Percentiles rank a stretch among this genome's conserved stretches.
These are phyloP conservation scores for Cheumatopsyche charites DNA, from an alignment of 1,140 invertebrate species.

Conservation along the genomic window DNA sequence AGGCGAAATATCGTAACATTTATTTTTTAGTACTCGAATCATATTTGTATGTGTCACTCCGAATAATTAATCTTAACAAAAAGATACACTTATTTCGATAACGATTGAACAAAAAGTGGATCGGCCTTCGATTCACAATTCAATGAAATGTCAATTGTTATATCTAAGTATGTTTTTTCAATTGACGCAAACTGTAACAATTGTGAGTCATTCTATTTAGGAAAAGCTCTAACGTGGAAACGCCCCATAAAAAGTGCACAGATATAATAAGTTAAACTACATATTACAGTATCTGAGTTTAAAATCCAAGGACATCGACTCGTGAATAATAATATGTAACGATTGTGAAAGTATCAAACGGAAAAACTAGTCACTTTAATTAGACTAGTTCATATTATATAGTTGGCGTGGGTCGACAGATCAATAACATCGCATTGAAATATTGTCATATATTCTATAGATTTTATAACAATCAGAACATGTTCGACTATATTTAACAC, in stretches of 20 bases:
- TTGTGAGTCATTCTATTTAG: not conserved
- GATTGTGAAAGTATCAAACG: slow-evolving; percentile 20
- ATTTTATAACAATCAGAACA: not conserved
- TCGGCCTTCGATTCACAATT: not conserved
- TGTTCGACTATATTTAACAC: not conserved
- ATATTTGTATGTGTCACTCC: not conserved
- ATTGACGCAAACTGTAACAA: no score
- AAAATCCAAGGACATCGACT: slow-evolving; percentile 7
- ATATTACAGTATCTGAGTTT: not conserved
- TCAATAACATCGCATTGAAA: not conserved
- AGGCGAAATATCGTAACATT: not conserved
- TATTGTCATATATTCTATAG: no score
- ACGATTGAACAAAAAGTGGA: slow-evolving; percentile 6
- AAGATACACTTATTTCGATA: not conserved
- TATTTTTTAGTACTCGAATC: not conserved
- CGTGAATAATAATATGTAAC: not conserved
- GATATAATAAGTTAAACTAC: not conserved
- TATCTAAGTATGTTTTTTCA: not conserved
- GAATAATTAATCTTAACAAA: slow-evolving; percentile 5
- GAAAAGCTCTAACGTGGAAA: not conserved
- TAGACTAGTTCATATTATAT: not conserved
- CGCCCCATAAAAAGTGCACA: not conserved
- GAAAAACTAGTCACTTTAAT: slow-evolving; percentile 14
- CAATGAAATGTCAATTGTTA: slow-evolving; percentile 15
- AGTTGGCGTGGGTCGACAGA: not conserved